A percentile compares a stretch with the other conserved stretches of the same genome.
phyloP scores from a whole-genome alignment of 2,113 vertebrate genomes.

The Cephalopterus ornatus region DNA sequence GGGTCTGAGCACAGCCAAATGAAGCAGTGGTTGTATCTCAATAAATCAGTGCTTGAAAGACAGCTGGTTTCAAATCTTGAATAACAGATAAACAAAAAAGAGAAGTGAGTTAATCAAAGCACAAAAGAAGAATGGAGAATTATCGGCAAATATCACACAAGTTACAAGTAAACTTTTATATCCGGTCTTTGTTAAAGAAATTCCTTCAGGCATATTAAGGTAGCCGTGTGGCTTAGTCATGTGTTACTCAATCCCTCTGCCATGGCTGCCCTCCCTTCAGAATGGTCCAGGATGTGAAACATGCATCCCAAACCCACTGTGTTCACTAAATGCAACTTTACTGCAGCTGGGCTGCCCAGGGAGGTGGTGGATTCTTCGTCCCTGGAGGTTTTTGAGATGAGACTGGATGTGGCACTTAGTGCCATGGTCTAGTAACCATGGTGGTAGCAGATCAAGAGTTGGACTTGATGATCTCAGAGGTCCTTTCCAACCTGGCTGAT shows the following conservation, averaged over 20 bases:
- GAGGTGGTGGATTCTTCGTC: too few species aligned
- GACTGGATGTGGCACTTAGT: too few species aligned
- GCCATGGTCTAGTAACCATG: too few species aligned
- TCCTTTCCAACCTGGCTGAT: too few species aligned
- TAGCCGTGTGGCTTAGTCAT: background rate
- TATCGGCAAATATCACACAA: background rate
- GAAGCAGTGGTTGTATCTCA: background rate
- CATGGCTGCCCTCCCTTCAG: background rate
- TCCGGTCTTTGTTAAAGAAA: background rate
- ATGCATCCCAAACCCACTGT: accelerated
- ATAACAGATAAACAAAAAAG: background rate
- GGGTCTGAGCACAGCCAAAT: background rate
- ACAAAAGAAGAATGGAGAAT: background rate
- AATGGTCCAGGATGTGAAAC: background rate
- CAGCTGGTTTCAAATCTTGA: background rate
- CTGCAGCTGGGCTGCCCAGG: background rate
- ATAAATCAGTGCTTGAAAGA: background rate
- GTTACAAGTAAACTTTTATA: background rate
- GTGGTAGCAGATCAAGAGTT: too few species aligned
- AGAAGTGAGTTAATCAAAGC: background rate
- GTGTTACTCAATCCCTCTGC: background rate
- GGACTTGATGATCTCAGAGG: too few species aligned
- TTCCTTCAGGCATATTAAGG: background rate
- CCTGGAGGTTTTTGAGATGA: too few species aligned
- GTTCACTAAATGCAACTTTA: background rate